Conservation (phyloP, 1,140 invertebrate genomes). For the Plodia interpunctella region DNA sequence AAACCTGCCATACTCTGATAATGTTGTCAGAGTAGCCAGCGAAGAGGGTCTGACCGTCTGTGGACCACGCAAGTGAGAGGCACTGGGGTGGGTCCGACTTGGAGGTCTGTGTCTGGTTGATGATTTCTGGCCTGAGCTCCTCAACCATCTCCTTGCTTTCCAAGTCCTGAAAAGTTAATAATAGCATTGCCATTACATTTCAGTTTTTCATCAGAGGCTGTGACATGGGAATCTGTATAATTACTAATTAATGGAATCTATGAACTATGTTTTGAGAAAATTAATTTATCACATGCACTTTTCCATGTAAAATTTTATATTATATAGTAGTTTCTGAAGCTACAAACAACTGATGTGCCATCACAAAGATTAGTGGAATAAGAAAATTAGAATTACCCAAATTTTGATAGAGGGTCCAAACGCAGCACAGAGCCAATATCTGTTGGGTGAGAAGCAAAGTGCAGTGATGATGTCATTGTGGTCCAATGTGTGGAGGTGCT, state of each 20-base stretch:
- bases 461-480: slow-evolving; percentile 99
- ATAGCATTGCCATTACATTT: no score
- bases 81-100: slow-evolving; percentile 97
- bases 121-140: slow-evolving; percentile 96
- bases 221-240: no score
- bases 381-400: slow-evolving; percentile 81
- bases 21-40: slow-evolving; percentile 99
- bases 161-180: slow-evolving; percentile 84
- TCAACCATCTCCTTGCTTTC: slow-evolving; percentile 99
- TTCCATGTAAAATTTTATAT: no score
- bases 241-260: no score
- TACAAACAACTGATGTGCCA: no score
- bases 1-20: slow-evolving; percentile 99
- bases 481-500: slow-evolving; percentile 98
- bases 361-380: no score
- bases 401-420: slow-evolving; percentile 99
- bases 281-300: no score
- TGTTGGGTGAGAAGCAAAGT: slow-evolving; percentile 98
- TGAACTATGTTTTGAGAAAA: no score
- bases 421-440: slow-evolving; percentile 99
- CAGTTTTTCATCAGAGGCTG: no score
- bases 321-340: no score
- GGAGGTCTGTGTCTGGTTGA: slow-evolving; percentile 80
- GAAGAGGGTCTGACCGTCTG: slow-evolving; percentile 98
- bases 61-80: slow-evolving; percentile 98